Conservation (phyloP, 92 coral and sea anemone genomes). For the Bergia sp. region DNA sequence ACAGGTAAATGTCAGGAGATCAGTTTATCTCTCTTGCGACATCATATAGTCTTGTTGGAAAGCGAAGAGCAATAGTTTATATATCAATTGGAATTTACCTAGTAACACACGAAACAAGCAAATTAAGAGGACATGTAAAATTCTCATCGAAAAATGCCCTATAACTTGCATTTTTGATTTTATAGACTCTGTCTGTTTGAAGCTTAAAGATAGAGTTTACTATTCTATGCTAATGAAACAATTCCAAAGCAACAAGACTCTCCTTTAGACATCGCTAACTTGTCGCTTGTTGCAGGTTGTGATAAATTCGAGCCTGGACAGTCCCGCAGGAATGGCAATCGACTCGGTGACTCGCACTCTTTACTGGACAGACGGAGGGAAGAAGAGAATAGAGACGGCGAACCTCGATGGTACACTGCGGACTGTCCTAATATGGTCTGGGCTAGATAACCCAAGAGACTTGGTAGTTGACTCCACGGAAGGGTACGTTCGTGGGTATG, state of each 20-base stretch:
- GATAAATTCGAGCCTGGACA: constrained; percentile 29
- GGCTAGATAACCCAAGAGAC: constrained; percentile 62
- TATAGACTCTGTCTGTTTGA: too few species aligned
- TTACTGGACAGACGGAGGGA: constrained; percentile 61
- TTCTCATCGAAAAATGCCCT: too few species aligned
- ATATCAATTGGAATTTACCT: too few species aligned
- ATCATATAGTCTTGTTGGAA: not conserved
- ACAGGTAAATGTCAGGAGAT: constrained; percentile 15
- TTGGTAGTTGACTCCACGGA: constrained; percentile 56
- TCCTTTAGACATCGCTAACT: not conserved
- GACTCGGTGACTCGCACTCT: constrained; percentile 61
- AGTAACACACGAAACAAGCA: too few species aligned
- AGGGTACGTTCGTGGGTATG: constrained; percentile 41
- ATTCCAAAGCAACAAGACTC: not conserved
- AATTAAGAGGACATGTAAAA: too few species aligned
- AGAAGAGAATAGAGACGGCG: constrained; percentile 59
- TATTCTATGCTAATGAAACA: too few species aligned
- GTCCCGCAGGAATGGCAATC: constrained; percentile 58
- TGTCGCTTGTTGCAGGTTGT: constrained; percentile 15
- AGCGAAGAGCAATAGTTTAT: not conserved
- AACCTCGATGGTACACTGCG: constrained; percentile 55
- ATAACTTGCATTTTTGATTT: too few species aligned
- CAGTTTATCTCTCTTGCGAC: too few species aligned
- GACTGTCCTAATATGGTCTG: constrained; percentile 52
- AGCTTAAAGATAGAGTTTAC: too few species aligned